A percentile compares a stretch with the other conserved stretches of the same genome.
Conservation (phyloP, 2,888 invertebrate species). For the Helicoverpa assulta region DNA sequence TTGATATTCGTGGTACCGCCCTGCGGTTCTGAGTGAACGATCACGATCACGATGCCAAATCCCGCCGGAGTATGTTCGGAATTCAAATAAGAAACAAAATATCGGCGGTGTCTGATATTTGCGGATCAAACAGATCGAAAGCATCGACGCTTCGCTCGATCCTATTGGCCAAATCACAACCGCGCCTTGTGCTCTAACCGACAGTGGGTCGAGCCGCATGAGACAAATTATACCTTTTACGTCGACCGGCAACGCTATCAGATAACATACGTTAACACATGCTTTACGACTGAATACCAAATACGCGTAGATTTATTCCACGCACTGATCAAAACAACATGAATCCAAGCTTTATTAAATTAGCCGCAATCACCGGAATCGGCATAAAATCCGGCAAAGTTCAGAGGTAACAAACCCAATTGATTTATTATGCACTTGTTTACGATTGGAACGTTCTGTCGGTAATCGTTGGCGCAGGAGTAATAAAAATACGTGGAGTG, state of each 20-base stretch:
- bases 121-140: slow-evolving; percentile 50
- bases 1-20: slow-evolving; percentile 45
- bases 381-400: slow-evolving; percentile 33
- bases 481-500: slow-evolving; percentile 57
- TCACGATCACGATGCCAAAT: slow-evolving; percentile 40
- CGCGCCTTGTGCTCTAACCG: neutral
- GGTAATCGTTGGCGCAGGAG: slow-evolving; percentile 49
- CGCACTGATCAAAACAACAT: neutral
- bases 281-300: neutral
- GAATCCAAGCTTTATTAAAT: slow-evolving; percentile 28
- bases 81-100: slow-evolving; percentile 64
- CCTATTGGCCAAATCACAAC: slow-evolving; percentile 55
- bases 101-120: slow-evolving; percentile 50
- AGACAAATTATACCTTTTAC: neutral
- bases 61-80: slow-evolving; percentile 53
- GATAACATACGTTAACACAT: neutral
- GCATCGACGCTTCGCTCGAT: slow-evolving; percentile 16
- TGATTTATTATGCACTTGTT: slow-evolving; percentile 58
- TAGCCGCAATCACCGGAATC: slow-evolving; percentile 28
- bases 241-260: neutral
- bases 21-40: slow-evolving; percentile 43
- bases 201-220: neutral
- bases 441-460: slow-evolving; percentile 46
- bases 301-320: neutral
- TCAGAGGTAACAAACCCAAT: slow-evolving; percentile 46